Conservation (phyloP, 2,797 vertebrate genomes). For the Trematomus bernacchii region DNA sequence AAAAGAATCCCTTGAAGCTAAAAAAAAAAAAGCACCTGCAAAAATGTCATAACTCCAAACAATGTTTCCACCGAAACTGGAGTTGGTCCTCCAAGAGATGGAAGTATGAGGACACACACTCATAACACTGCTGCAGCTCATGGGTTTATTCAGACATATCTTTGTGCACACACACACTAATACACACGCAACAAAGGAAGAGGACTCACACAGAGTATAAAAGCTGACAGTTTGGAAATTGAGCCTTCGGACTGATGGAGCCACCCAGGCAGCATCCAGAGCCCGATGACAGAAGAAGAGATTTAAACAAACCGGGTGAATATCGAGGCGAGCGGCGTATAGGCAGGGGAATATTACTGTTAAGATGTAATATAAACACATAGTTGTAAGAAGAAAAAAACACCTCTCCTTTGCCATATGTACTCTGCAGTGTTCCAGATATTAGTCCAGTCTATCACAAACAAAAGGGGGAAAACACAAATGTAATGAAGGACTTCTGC, state of each 20-base stretch:
- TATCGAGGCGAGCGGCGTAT: conserved; percentile 20
- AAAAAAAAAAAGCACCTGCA: too few relatives aligned
- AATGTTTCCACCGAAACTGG: too few relatives aligned
- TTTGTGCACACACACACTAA: not conserved
- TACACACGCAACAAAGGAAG: conserved; percentile 42
- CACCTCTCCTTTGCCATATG: conserved; percentile 24
- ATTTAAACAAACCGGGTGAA: conserved; percentile 48
- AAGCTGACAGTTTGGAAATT: conserved; percentile 76
- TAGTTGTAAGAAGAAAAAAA: not conserved
- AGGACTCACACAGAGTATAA: conserved; percentile 49
- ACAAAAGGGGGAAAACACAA: conserved; percentile 20
- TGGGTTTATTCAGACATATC: conserved; percentile 28
- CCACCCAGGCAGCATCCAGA: conserved; percentile 50
- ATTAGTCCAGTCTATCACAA: conserved; percentile 58
- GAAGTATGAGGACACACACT: not conserved
- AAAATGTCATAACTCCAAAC: too few relatives aligned
- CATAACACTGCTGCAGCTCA: not conserved
- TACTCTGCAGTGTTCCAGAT: conserved; percentile 32
- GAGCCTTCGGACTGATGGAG: conserved; percentile 69
- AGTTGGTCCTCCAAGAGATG: too few relatives aligned
- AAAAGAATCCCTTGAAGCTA: too few relatives aligned
- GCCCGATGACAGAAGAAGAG: conserved; percentile 39
- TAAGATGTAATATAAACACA: conserved; percentile 64
- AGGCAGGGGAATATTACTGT: conserved; percentile 56
- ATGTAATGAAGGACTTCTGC: conserved; percentile 61